Evolutionary conservation across 2,113 vertebrate genomes (phyloP).

Genomic region (Sceloporus tristichus): DNA sequence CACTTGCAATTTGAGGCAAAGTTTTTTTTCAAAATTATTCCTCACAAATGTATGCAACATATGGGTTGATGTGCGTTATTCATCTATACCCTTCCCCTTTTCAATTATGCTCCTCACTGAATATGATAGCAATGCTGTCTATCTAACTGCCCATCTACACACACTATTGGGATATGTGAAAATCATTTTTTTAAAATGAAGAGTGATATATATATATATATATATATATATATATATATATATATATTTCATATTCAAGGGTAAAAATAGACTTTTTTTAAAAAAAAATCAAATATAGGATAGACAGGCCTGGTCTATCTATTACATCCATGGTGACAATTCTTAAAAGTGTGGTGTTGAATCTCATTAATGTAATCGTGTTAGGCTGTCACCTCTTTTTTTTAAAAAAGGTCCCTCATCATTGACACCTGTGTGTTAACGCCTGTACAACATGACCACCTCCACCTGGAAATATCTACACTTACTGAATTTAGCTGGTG

Average conservation of each 20-base stretch:
- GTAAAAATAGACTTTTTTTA: background rate
- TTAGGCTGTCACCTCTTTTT: too few species aligned
- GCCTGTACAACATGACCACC: too few species aligned
- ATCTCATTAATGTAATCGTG: background rate
- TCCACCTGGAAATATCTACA: too few species aligned
- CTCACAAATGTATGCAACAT: conserved; percentile 28
- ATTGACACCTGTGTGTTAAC: too few species aligned
- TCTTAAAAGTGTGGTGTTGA: background rate
- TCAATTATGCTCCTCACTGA: background rate
- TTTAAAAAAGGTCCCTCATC: too few species aligned
- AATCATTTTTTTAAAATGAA: background rate
- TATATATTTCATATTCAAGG: background rate
- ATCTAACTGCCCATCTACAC: background rate
- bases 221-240: too few species aligned
- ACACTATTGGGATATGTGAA: background rate
- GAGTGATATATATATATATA: too few species aligned
- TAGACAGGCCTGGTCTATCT: background rate
- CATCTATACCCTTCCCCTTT: conserved; percentile 2
- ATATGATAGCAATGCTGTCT: background rate
- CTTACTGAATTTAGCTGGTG: too few species aligned
- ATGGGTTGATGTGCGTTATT: too few species aligned
- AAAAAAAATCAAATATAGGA: too few species aligned
- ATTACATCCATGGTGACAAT: background rate
- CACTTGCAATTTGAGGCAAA: conserved; percentile 48
- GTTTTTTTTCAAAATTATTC: conserved; percentile 50